Base-by-base conservation (phyloP, 2,797 vertebrate genomes). In the Helarctos malayanus region DNA sequence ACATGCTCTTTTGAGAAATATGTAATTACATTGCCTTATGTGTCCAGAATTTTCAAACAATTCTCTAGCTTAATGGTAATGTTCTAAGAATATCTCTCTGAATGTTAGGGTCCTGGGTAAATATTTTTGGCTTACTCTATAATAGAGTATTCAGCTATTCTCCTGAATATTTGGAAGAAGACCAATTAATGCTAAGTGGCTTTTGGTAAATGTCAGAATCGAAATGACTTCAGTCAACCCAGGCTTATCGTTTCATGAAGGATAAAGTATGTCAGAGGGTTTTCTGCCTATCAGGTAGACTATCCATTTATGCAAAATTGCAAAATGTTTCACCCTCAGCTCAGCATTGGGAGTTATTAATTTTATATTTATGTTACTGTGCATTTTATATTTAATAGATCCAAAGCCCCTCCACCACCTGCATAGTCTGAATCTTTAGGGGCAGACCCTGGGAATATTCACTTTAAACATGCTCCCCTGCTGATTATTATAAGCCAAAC, bases 141-240 rank as follows among this genome's bases (percentile, higher is more conserved):
- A 63, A 83, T n/a, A 29, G 38, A 63, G 3, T 29, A 65, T 61
- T 94, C 19, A 84, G 15, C 59, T 84, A 5, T 75, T 91, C 63
- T 89, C 63, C 32, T 95, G 56, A 57, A 52, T 54, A 73, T 90
- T 83, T 92, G 76, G 32, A 47, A 85, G 89, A 61, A 89, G 89
- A 13, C 27, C 78, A 82, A 75, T 89, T 79, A 82, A 56, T 61
- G 52, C 68, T 79, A 71, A 25, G 32, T n/a, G 38, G 10, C 9
- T 91, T 94, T 80, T 63, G 19, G 16, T 89, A 71, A 84, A 82
- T 84, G 68, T 86, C 63, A 83, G 89, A 89, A 63, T n/a, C 3
- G 11, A 81, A 91, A 61, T 93, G 45, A 68, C 38, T 54, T 81
- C 10, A 35, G 1, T 91, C 18, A 25, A 41, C 68, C 16, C 32